A percentile compares a stretch with the other conserved stretches of the same genome.
phyloP scores from a whole-genome alignment of 2,888 invertebrate species.

The Stramonita haemastoma region DNA sequence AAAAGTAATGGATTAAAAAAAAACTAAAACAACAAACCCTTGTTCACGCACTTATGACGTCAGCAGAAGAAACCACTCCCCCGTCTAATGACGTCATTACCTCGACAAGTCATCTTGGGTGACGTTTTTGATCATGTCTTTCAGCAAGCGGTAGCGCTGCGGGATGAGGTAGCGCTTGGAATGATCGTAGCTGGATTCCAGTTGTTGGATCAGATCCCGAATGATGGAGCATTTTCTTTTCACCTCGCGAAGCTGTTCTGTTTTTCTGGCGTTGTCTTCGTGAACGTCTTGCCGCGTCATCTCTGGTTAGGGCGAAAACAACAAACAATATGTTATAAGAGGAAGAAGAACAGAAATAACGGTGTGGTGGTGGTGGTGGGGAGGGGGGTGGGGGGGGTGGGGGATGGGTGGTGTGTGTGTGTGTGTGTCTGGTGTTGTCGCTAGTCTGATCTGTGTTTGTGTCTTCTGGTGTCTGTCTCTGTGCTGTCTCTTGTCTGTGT shows the following conservation, averaged over 20 bases:
- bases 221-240: slow-evolving; percentile 68
- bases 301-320: slow-evolving; percentile 80
- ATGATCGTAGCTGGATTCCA: slow-evolving; percentile 67
- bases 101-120: slow-evolving; percentile 54
- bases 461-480: too few relatives aligned
- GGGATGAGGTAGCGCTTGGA: slow-evolving; percentile 69
- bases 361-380: too few relatives aligned
- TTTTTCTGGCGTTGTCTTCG: slow-evolving; percentile 94
- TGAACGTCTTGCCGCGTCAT: slow-evolving; percentile 95
- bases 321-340: neutral
- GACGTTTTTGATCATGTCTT: slow-evolving; percentile 69
- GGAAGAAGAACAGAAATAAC: too few relatives aligned
- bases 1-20: too few relatives aligned
- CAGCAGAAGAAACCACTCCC: neutral
- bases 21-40: too few relatives aligned
- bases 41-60: neutral
- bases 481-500: too few relatives aligned
- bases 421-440: too few relatives aligned
- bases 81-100: neutral
- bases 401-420: too few relatives aligned
- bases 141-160: slow-evolving; percentile 69
- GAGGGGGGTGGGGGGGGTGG: too few relatives aligned
- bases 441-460: too few relatives aligned
- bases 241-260: slow-evolving; percentile 83
- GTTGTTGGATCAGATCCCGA: slow-evolving; percentile 64